Conservation (phyloP, 2,888 invertebrate genomes). For the Dryocosmus kuriphilus region DNA sequence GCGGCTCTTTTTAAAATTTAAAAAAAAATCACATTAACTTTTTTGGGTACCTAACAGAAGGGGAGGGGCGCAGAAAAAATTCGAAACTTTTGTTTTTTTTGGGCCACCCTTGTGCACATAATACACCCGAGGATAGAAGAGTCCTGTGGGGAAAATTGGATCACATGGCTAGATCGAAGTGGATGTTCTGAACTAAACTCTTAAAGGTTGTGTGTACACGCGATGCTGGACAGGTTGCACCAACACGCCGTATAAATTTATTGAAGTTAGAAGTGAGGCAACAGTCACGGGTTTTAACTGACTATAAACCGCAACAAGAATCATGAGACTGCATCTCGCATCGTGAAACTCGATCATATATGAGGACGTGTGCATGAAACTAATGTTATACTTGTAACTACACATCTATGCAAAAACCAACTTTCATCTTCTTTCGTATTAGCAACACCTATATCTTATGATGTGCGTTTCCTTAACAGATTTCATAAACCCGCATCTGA, state of each 20-base stretch:
- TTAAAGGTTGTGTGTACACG: slow-evolving; percentile 18
- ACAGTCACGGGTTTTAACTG: slow-evolving; percentile 37
- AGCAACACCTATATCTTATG: not conserved
- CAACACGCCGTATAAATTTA: slow-evolving; percentile 35
- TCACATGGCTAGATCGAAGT: slow-evolving; percentile 19
- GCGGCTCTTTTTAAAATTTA: too few relatives aligned
- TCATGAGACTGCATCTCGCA: slow-evolving; percentile 37
- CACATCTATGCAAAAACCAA: slow-evolving; percentile 14
- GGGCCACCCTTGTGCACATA: too few relatives aligned
- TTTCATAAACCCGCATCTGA: not conserved
- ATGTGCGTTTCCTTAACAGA: slow-evolving; percentile 14
- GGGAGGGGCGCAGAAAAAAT: too few relatives aligned
- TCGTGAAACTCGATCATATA: slow-evolving; percentile 43
- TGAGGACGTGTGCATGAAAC: slow-evolving; percentile 38
- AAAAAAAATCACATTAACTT: too few relatives aligned
- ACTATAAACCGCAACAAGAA: slow-evolving; percentile 40
- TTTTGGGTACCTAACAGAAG: too few relatives aligned
- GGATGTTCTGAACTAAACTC: slow-evolving; percentile 23
- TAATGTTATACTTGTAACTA: slow-evolving; percentile 23
- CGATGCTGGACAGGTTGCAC: slow-evolving; percentile 32
- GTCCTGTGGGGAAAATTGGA: slow-evolving; percentile 29
- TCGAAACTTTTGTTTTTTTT: too few relatives aligned
- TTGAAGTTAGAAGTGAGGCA: slow-evolving; percentile 38
- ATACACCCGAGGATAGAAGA: not conserved
- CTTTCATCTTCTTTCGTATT: slow-evolving; percentile 25